Evolutionary conservation across 2,888 invertebrate genomes (phyloP), one percentile per base, ranked within the genome.

Genomic region (Biston stratarius): DNA sequence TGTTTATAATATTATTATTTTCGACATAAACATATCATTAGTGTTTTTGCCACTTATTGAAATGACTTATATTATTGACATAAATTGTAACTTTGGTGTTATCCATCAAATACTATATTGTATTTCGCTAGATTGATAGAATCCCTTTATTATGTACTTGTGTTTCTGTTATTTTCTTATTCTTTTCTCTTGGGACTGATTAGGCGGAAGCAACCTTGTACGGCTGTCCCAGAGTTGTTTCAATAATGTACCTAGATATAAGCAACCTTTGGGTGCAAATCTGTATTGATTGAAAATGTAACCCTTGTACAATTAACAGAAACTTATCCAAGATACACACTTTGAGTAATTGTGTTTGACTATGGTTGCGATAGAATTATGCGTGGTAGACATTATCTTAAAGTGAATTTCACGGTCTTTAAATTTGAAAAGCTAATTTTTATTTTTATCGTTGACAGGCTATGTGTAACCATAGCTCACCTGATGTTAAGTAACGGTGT

Each of bases 161-260:
- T 2, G 55, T 42, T 9, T 57, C 57, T 45, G 45, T 14, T 44
- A 11, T 3, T 44, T 49, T 40, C 12, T 12, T 33, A 59, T 2
- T 59, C 59, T 48, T 33, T n/a, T 5, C 15, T 15, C n/a, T 15
- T 1, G 49, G 33, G 59, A 12, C 49, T 51, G 59, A 59, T 59
- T 59, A 59, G 42, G 42, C 59, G 59, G 59, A 59, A 59, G 59
- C 40, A 38, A 49, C 59, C 59, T 49, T 49, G 59, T 40, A 49
- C 33, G 33, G 49, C 40, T 49, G 58, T 58, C 57, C 38, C 58
- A 33, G 33, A 40, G 47, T 48, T 42, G 49, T 38, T 59, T 49
- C 59, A 9, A 48, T 36, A 48, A 14, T 11, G 24, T 40, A 40
- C 38, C 24, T 55, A 53, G 38, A 38, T 51, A 53, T 52, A 42